phyloP scores from a whole-genome alignment of 2,797 vertebrate genomes.

The Urosaurus nigricauda region DNA sequence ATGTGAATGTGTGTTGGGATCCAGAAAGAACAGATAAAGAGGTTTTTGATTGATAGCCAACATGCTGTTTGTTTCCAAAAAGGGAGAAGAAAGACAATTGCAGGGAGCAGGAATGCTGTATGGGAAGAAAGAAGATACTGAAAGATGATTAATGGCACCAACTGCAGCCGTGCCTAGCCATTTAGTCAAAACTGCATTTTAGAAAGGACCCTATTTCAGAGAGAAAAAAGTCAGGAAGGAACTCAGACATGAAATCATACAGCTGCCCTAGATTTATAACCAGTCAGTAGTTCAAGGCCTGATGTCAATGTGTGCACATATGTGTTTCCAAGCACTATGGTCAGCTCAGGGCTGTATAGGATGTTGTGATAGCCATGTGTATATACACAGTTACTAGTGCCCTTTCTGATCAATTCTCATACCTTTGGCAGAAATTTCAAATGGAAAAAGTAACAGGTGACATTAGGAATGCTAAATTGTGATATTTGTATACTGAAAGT shows the following conservation, averaged over 20 bases:
- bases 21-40: not conserved
- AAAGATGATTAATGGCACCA: conserved; percentile 8
- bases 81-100: not conserved
- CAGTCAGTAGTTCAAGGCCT: not conserved
- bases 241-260: not conserved
- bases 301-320: not conserved
- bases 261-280: not conserved
- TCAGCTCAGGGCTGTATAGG: not conserved
- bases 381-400: not conserved
- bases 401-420: too few relatives aligned
- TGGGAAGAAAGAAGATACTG: not conserved
- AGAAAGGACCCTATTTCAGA: not conserved
- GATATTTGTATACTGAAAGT: too few relatives aligned
- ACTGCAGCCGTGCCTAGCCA: not conserved
- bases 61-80: not conserved
- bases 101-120: not conserved
- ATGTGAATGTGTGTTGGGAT: not conserved
- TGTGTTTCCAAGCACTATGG: too few relatives aligned
- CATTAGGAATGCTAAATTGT: too few relatives aligned
- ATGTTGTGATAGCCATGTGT: not conserved
- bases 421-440: too few relatives aligned
- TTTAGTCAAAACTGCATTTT: not conserved
- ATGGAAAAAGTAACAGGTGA: too few relatives aligned
- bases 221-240: not conserved
- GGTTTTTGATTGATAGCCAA: not conserved